Evolutionary conservation across 2,113 vertebrate species (phyloP).

Genomic region (Hydrochoerus hydrochaeris): DNA sequence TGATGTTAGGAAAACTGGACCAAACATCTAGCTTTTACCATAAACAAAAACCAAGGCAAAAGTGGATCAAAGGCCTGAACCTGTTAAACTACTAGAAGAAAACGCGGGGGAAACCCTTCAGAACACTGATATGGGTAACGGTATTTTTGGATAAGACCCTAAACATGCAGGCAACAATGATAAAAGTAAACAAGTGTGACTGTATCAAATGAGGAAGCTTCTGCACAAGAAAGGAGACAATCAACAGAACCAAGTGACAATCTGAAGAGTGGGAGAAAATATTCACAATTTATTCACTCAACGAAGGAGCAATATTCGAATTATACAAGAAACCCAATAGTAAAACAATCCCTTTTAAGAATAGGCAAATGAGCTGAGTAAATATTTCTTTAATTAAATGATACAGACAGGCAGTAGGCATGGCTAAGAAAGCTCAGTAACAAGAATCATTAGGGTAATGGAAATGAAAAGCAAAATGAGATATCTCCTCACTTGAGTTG

Average conservation of each 20-base stretch:
- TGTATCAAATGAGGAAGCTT: neutral
- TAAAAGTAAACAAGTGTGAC: neutral
- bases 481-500: neutral
- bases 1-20: neutral
- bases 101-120: neutral
- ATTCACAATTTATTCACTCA: neutral
- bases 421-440: neutral
- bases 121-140: neutral
- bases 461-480: neutral
- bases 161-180: neutral
- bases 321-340: neutral
- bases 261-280: neutral
- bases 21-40: neutral
- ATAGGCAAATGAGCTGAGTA: neutral
- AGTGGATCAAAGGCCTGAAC: neutral
- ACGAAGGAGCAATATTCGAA: neutral
- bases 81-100: neutral
- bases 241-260: neutral
- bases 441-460: neutral
- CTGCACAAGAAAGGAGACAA: neutral
- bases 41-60: neutral
- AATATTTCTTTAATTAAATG: neutral
- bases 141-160: neutral
- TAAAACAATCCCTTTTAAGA: too few relatives aligned
- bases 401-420: neutral